Conservation (phyloP, 2,113 vertebrate species). For the Anarrhichthys ocellatus region DNA sequence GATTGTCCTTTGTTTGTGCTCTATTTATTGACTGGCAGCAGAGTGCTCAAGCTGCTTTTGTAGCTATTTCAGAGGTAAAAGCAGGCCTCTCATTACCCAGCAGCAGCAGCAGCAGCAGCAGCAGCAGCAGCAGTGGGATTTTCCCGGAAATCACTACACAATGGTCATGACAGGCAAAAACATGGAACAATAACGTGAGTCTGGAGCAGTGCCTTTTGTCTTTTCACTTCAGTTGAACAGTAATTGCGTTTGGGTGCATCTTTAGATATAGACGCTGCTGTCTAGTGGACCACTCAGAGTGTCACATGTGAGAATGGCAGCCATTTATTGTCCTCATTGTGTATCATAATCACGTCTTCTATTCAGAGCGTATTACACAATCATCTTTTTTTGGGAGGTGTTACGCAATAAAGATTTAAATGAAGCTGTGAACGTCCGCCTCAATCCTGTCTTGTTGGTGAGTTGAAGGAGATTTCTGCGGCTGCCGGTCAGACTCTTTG, state of each 20-base stretch:
- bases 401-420: slow-evolving; percentile 6
- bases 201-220: slow-evolving; percentile 31
- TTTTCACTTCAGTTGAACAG: slow-evolving; percentile 39
- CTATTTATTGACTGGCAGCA: slow-evolving; percentile 45
- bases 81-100: slow-evolving; percentile 70
- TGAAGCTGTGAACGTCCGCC: slow-evolving; percentile 3
- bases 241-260: slow-evolving; percentile 62
- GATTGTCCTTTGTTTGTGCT: slow-evolving; percentile 53
- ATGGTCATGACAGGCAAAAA: slow-evolving; percentile 43
- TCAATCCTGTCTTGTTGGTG: slow-evolving; percentile 6
- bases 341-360: slow-evolving; percentile 29
- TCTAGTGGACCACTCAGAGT: background rate
- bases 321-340: slow-evolving; percentile 41
- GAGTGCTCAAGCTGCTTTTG: slow-evolving; percentile 38
- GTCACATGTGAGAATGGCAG: slow-evolving; percentile 34
- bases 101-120: slow-evolving; percentile 10
- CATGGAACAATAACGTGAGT: slow-evolving; percentile 49
- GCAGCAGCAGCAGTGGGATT: too few species aligned
- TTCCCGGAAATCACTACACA: slow-evolving; percentile 66
- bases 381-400: slow-evolving; percentile 5
- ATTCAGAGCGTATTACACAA: slow-evolving; percentile 47
- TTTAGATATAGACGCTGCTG: slow-evolving; percentile 28
- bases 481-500: slow-evolving; percentile 33
- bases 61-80: slow-evolving; percentile 62
- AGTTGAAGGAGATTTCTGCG: slow-evolving; percentile 8